Conservation (phyloP, 1,140 invertebrate genomes). For the Sycophila sp. region DNA sequence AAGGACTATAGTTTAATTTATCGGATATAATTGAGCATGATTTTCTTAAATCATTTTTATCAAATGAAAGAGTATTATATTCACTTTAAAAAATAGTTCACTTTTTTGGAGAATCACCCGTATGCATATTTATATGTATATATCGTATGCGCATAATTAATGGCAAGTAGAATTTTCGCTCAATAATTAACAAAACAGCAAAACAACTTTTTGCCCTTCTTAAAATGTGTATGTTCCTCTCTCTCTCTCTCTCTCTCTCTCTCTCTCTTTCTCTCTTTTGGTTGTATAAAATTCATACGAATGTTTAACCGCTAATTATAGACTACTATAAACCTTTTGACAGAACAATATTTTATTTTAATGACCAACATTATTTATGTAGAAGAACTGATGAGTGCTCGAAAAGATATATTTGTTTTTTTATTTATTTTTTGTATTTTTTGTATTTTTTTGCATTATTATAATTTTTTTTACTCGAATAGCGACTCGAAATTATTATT, state of each 20-base stretch:
- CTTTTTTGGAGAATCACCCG: too few relatives aligned
- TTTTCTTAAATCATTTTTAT: too few relatives aligned
- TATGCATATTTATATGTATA: neutral
- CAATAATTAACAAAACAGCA: conserved; percentile 9
- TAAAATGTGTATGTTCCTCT: neutral
- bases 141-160: neutral
- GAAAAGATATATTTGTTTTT: neutral
- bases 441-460: neutral
- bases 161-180: conserved; percentile 12
- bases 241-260: conserved; percentile 18
- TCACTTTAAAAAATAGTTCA: too few relatives aligned
- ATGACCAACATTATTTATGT: neutral
- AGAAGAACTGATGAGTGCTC: neutral
- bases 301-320: conserved; percentile 16
- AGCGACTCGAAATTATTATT: conserved; percentile 31
- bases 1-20: too few relatives aligned
- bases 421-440: neutral
- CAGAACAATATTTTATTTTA: conserved; percentile 9
- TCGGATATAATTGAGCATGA: too few relatives aligned
- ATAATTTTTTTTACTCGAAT: conserved; percentile 24
- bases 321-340: conserved; percentile 13
- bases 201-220: conserved; percentile 6
- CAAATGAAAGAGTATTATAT: too few relatives aligned
- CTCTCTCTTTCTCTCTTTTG: too few relatives aligned
- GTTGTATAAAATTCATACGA: conserved; percentile 43